These are phyloP conservation scores for Cryptocheilus praepositus DNA, from an alignment of 2,888 invertebrate species.

Conservation along the genomic window DNA sequence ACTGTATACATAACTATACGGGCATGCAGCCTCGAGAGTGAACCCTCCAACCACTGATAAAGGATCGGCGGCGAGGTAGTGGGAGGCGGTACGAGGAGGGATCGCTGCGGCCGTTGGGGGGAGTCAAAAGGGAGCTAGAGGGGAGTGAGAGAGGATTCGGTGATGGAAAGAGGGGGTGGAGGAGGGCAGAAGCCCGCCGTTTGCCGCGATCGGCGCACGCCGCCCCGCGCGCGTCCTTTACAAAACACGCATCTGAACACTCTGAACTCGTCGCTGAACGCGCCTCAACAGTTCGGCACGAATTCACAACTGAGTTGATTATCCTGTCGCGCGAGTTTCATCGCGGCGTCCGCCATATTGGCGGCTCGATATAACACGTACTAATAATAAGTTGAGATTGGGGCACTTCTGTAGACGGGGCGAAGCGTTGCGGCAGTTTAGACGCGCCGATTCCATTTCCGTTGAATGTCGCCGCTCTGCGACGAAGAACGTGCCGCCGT, in stretches of 20 bases:
- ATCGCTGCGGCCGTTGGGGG: conserved; percentile 20
- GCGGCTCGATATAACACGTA: conserved; percentile 53
- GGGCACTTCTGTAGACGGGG: conserved; percentile 36
- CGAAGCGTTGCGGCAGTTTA: no score
- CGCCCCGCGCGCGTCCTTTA: conserved; percentile 58
- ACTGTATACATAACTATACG: conserved; percentile 23
- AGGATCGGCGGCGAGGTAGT: conserved; percentile 3
- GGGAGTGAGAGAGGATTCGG: conserved; percentile 16
- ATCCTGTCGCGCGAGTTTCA: conserved; percentile 54
- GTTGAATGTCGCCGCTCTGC: conserved; percentile 37
- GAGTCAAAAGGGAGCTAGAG: conserved; percentile 14
- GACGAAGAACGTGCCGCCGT: conserved; percentile 34
- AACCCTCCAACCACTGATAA: conserved; percentile 35
- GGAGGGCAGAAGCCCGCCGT: conserved; percentile 33
- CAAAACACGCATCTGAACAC: conserved; percentile 65
- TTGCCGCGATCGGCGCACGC: conserved; percentile 56
- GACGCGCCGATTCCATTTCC: conserved; percentile 42
- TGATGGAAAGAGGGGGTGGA: conserved; percentile 9
- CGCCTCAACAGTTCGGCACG: conserved; percentile 62
- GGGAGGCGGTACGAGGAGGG: not conserved
- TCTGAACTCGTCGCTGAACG: conserved; percentile 64
- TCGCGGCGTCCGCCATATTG: conserved; percentile 58
- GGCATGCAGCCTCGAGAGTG: conserved; percentile 17
- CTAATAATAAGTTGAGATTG: conserved; percentile 60
- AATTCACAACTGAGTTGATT: conserved; percentile 58